phyloP scores from a whole-genome alignment of 2,888 invertebrate genomes.

The Trichogramma evanescens region DNA sequence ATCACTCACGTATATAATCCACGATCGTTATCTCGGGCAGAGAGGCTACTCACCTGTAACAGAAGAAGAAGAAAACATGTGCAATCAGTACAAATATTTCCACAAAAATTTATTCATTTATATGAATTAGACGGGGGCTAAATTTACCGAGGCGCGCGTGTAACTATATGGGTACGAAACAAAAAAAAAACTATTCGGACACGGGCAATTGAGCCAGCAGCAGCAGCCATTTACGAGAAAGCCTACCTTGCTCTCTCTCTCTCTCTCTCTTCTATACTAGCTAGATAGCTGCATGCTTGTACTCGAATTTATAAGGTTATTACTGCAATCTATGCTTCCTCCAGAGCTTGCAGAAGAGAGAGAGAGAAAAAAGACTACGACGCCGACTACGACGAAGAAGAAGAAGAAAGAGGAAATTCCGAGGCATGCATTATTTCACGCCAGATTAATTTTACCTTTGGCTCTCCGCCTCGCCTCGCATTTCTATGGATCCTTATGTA shows the following conservation, averaged over 20 bases:
- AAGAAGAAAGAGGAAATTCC: not conserved
- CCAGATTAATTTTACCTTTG: slow-evolving; percentile 13
- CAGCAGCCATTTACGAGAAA: slow-evolving; percentile 7
- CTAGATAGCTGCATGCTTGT: not conserved
- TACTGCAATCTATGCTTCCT: slow-evolving; percentile 15
- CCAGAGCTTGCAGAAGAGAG: not conserved
- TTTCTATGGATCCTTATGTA: not conserved
- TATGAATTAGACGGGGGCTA: too few species aligned
- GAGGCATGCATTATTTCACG: slow-evolving; percentile 11
- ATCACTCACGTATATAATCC: too few species aligned
- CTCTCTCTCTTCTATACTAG: not conserved
- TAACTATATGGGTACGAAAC: not conserved
- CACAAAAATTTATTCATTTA: too few species aligned
- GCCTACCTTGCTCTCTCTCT: not conserved
- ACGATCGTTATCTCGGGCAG: not conserved
- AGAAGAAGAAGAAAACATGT: not conserved
- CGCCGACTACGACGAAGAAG: too few species aligned
- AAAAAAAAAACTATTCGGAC: slow-evolving; percentile 8
- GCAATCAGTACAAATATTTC: too few species aligned
- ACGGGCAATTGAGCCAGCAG: slow-evolving; percentile 15
- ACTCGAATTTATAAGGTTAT: slow-evolving; percentile 15
- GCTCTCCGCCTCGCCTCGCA: not conserved
- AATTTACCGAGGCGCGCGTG: not conserved
- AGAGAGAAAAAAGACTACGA: not conserved
- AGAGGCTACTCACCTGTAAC: slow-evolving; percentile 12